Evolutionary conservation across 1,140 invertebrate species (phyloP).

Genomic region (Drosophila eugracilis): DNA sequence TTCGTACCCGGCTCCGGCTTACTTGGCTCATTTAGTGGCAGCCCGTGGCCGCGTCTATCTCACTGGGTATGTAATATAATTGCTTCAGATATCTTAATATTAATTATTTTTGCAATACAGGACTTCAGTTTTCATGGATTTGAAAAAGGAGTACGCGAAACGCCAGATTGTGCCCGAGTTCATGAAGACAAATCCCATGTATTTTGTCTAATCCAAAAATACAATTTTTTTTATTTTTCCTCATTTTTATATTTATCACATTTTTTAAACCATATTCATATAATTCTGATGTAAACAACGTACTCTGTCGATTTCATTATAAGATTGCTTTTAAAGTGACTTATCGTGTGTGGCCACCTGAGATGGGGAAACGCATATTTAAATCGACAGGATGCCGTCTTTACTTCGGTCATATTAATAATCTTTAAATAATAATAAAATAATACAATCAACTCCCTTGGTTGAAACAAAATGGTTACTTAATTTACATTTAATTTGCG

Average conservation of each 20-base stretch:
- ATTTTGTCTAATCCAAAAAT: slow-evolving; percentile 66
- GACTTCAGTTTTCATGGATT: slow-evolving; percentile 5
- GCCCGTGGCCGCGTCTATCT: slow-evolving; percentile 89
- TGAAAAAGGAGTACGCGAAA: slow-evolving; percentile 59
- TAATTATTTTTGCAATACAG: slow-evolving; percentile 7
- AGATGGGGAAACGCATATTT: neutral
- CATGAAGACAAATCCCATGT: slow-evolving; percentile 75
- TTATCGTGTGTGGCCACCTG: neutral
- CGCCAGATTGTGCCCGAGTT: slow-evolving; percentile 64
- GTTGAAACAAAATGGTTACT: slow-evolving; percentile 28
- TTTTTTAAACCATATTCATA: slow-evolving; percentile 63
- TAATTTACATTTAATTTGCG: slow-evolving; percentile 11
- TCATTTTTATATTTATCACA: slow-evolving; percentile 65
- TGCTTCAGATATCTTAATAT: neutral
- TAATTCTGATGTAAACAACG: slow-evolving; percentile 2
- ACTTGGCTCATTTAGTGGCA: slow-evolving; percentile 97
- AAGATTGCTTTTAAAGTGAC: neutral
- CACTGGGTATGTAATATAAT: slow-evolving; percentile 69
- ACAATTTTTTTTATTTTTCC: slow-evolving; percentile 8
- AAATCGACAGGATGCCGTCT: neutral
- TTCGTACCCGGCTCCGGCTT: slow-evolving; percentile 96
- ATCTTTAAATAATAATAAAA: slow-evolving; percentile 34
- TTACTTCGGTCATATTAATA: slow-evolving; percentile 3
- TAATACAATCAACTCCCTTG: slow-evolving; percentile 32
- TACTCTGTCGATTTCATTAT: neutral